A percentile compares a stretch with the other conserved stretches of the same genome.
Evolutionary conservation across 2,797 vertebrate genomes (phyloP).

Genomic region (Hipposideros larvatus): DNA sequence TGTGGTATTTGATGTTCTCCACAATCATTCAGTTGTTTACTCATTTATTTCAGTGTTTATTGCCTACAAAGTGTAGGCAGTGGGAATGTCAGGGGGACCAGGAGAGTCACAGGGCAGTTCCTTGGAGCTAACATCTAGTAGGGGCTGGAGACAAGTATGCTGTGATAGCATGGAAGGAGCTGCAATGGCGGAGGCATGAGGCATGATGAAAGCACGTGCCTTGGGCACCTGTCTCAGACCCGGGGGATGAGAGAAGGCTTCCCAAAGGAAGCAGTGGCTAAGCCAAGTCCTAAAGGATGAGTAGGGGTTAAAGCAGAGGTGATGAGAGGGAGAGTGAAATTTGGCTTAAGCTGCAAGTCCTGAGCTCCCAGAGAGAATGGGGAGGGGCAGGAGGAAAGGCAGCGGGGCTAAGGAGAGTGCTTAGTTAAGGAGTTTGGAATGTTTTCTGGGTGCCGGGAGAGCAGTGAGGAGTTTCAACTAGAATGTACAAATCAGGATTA

Average conservation of each 20-base stretch:
- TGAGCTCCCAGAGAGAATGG: not conserved
- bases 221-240: not conserved
- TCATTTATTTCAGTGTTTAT: not conserved
- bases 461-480: not conserved
- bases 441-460: not conserved
- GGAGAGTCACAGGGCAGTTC: not conserved
- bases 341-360: not conserved
- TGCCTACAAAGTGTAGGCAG: not conserved
- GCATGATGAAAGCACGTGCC: not conserved
- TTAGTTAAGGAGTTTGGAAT: not conserved
- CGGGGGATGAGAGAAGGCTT: not conserved
- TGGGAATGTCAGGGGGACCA: not conserved
- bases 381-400: not conserved
- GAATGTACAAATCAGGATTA: not conserved
- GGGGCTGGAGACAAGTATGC: not conserved
- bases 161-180: not conserved
- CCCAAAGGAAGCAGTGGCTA: not conserved
- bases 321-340: not conserved
- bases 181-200: rapidly evolving
- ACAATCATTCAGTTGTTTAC: not conserved
- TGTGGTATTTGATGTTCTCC: not conserved
- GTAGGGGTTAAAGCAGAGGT: not conserved
- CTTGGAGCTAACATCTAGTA: not conserved
- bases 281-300: not conserved
- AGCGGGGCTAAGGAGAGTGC: not conserved